Evolutionary conservation across 2,113 vertebrate species (phyloP).

Genomic region (Lycaon pictus): DNA sequence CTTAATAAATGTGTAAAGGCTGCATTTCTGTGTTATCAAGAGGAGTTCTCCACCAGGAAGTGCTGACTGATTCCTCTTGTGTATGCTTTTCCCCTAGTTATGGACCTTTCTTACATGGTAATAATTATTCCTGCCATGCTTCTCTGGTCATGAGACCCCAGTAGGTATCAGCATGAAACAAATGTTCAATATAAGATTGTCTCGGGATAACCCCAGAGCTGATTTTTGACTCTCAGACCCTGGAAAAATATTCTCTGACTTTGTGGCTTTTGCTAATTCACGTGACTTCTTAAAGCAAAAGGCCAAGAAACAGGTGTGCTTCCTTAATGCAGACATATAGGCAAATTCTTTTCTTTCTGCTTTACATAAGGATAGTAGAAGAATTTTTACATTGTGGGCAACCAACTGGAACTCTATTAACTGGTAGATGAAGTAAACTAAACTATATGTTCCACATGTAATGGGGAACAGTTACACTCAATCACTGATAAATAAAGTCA

Average conservation of each 20-base stretch:
- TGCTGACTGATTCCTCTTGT: constrained; percentile 74
- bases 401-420: constrained; percentile 17
- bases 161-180: constrained; percentile 77
- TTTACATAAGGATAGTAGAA: constrained; percentile 30
- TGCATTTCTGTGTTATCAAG: constrained; percentile 79
- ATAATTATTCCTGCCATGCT: constrained; percentile 82
- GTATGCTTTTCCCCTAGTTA: constrained; percentile 78
- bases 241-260: constrained; percentile 70
- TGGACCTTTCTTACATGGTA: constrained; percentile 76
- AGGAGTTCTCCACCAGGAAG: constrained; percentile 77
- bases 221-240: constrained; percentile 72
- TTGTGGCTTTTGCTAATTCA: constrained; percentile 76
- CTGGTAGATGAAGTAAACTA: neutral
- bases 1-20: constrained; percentile 82
- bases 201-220: constrained; percentile 75
- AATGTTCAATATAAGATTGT: constrained; percentile 74
- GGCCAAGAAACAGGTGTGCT: constrained; percentile 35
- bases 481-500: neutral
- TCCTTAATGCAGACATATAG: constrained; percentile 77
- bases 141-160: constrained; percentile 81
- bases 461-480: constrained; percentile 1
- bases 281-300: constrained; percentile 70
- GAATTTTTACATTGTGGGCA: neutral
- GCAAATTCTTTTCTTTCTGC: constrained; percentile 75
- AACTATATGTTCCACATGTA: constrained; percentile 28